Evolutionary conservation across 2,797 vertebrate genomes (phyloP).

Genomic region (Falco berigora): DNA sequence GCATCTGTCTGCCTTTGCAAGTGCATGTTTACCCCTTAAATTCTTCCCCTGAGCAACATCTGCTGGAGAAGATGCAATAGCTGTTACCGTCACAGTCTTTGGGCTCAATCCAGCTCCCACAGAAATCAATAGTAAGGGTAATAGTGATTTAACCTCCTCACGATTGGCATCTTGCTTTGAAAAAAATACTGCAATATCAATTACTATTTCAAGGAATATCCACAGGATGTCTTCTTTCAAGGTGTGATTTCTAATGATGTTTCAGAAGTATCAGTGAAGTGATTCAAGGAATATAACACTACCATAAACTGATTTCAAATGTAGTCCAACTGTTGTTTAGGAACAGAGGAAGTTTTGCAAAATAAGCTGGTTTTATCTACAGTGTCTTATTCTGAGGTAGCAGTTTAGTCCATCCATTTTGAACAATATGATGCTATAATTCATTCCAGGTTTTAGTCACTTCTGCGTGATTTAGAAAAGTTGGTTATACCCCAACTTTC

Average conservation of each 20-base stretch:
- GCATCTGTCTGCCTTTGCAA: background rate
- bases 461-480: background rate
- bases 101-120: background rate
- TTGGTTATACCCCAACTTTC: background rate
- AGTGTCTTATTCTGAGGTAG: background rate
- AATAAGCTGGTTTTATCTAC: background rate
- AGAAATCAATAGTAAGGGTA: slow-evolving; percentile 18
- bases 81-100: background rate
- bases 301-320: background rate
- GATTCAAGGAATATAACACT: background rate
- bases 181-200: slow-evolving; percentile 4
- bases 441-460: background rate
- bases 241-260: background rate
- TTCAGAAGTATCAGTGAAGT: background rate
- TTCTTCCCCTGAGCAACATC: slow-evolving; percentile 29
- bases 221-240: slow-evolving; percentile 7
- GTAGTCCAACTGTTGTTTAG: background rate
- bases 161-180: slow-evolving; percentile 16
- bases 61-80: slow-evolving; percentile 10
- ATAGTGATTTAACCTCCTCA: slow-evolving; percentile 15
- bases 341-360: background rate
- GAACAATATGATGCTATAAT: background rate
- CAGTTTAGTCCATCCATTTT: background rate
- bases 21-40: slow-evolving; percentile 15
- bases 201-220: slow-evolving; percentile 31